Base-by-base conservation (phyloP, 2,888 invertebrate species). In the Mythimna lalbum region DNA sequence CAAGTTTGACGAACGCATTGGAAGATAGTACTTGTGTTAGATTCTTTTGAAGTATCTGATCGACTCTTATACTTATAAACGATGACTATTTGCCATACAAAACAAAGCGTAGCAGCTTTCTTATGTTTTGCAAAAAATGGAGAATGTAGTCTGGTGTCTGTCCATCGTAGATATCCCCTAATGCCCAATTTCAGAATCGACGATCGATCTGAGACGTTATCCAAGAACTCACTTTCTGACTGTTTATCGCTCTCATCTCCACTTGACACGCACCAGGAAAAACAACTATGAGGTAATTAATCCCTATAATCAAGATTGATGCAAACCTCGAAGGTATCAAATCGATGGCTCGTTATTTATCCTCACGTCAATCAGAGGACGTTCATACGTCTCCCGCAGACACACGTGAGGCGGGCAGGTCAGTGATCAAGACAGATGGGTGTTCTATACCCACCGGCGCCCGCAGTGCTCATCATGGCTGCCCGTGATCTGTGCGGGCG, bases 391-490 rank as follows among this genome's bases (percentile, higher is more conserved):
- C 50, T 31, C 19, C 23, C 47, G n/a, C 27, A 52, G 10, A 21
- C 23, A n/a, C 19, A 55, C 50, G 55, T 19, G 47, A 27, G 39
- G 63, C 21, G 43, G 77, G 43, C 64, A 69, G 69, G 33, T 43
- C 56, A n/a, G 47, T 65, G 80, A 80, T 33, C 76, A 70, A 61
- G 81, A 78, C 60, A 6, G 72, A 80, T 80, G 77, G 17, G 62
- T n/a, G 53, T 36, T 23, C 47, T 31, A 14, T 17, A 19, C 27
- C 53, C 36, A 19, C 12, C 9, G 14, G 17, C 23, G 59, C 21
- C 23, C 17, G 47, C 53, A 55, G 43, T 31, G 62, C 27, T 55
- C 52, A 50, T 23, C 74, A 55, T 39, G 19, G 50, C 33, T 10
- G 56, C 49, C 47, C 53, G 43, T 43, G 81, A 57, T 76, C 60